Percentiles rank a stretch among this genome's conserved stretches.
Evolutionary conservation across 2,113 vertebrate species (phyloP).

Genomic region (Lasiurus borealis): DNA sequence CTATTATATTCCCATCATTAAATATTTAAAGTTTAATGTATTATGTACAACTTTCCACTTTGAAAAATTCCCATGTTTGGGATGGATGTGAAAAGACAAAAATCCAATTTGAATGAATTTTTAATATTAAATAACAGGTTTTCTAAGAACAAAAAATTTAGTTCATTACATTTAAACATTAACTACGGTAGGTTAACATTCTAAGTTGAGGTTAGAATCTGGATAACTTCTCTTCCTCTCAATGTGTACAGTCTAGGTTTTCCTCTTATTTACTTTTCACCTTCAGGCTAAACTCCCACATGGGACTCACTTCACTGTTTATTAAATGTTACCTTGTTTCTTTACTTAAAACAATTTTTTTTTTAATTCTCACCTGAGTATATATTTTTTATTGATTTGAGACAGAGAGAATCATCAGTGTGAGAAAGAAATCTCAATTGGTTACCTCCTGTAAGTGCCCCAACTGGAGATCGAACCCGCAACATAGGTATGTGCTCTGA

Average conservation of each 20-base stretch:
- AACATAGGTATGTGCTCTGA: too few relatives aligned
- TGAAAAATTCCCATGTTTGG: constrained; percentile 48
- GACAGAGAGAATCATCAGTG: too few relatives aligned
- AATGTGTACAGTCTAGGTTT: not conserved
- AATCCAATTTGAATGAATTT: constrained; percentile 1
- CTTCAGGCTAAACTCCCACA: not conserved
- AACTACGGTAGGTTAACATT: not conserved
- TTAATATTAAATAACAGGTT: constrained; percentile 23
- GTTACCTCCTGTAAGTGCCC: too few relatives aligned
- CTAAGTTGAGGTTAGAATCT: not conserved
- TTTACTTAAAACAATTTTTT: not conserved
- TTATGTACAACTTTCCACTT: constrained; percentile 39
- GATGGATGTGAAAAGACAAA: not conserved
- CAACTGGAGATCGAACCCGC: too few relatives aligned
- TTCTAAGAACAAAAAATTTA: constrained; percentile 4
- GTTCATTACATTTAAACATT: not conserved
- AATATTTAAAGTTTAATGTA: not conserved
- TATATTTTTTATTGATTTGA: too few relatives aligned
- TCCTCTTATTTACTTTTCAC: not conserved
- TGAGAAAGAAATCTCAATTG: too few relatives aligned
- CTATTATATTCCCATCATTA: constrained; percentile 4
- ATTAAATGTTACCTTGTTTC: not conserved
- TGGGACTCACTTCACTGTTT: not conserved
- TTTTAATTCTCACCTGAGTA: too few relatives aligned
- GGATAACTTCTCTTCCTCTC: not conserved